Conservation (phyloP, 2,888 invertebrate species). For the Melinaea menophilus region DNA sequence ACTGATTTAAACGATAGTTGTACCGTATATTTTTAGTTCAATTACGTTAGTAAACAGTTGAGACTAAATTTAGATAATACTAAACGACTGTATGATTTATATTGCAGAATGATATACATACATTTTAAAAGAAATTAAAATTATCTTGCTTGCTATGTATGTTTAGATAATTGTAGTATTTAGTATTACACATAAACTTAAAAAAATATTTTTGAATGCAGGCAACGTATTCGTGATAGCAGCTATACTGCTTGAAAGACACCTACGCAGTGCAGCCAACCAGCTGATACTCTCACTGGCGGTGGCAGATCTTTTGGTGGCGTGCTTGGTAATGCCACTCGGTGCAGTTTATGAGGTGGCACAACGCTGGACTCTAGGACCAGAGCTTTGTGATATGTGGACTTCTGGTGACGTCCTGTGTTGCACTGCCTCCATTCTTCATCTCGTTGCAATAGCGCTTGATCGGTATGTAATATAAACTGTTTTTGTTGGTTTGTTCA, state of each 20-base stretch:
- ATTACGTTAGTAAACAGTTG: not conserved
- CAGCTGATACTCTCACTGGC: conserved; percentile 94
- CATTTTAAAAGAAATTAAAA: too few relatives aligned
- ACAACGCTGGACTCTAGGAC: conserved; percentile 90
- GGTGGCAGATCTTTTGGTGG: conserved; percentile 94
- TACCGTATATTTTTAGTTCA: not conserved
- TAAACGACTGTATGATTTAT: too few relatives aligned
- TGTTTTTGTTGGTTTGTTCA: conserved; percentile 20
- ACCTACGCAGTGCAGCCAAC: conserved; percentile 92
- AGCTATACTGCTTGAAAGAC: conserved; percentile 91
- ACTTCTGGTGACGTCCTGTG: conserved; percentile 94
- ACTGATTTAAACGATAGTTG: conserved; percentile 5
- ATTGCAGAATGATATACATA: not conserved
- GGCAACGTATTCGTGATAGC: conserved; percentile 97
- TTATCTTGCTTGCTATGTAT: too few relatives aligned
- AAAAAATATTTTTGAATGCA: conserved; percentile 51
- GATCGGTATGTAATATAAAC: conserved; percentile 80
- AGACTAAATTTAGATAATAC: not conserved
- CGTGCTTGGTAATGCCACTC: conserved; percentile 87
- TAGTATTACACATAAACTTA: too few relatives aligned
- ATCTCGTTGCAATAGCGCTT: conserved; percentile 88
- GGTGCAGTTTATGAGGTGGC: conserved; percentile 88
- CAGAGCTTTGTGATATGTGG: conserved; percentile 95
- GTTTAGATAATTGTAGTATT: too few relatives aligned
- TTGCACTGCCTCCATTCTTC: conserved; percentile 90